Evolutionary conservation across 2,888 invertebrate genomes (phyloP), one percentile per base, ranked within the genome.

Genomic region (Dorcus hopei): DNA sequence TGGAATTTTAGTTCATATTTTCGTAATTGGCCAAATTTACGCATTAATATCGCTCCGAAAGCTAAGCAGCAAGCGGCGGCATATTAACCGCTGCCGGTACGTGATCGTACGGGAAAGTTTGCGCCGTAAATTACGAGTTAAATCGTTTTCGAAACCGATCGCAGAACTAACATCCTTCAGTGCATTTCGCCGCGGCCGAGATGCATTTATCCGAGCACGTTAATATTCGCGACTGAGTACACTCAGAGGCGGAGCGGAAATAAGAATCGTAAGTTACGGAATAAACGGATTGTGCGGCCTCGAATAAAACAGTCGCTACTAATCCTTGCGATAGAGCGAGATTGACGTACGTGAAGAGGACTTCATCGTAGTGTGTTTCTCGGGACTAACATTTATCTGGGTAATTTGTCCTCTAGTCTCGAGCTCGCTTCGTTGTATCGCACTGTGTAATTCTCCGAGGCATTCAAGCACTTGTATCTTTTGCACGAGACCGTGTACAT

Each of bases 371-470:
- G 45, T 45, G 45, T 45, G 45, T 38, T 50, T 14, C 14, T 50
- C 38, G 40, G 40, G 50, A 39, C 38, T 39, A 57, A 39, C 54
- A 59, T 40, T 59, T 54, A 50, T 50, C 40, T 40, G 39, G 50
- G 38, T 39, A 50, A 50, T 50, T 50, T 50, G 50, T 50, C 50
- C 23, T 45, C 23, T 45, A 19, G 45, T 45, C 16, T 11, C 42
- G 42, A 42, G 42, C 42, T 11, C 42, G 42, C 42, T 14, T 42
- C 42, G 42, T 14, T 42, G 42, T 14, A 33, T 33, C 26, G 26
- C 26, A 33, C 26, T 33, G 26, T 33, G 26, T 33, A 33, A 33
- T 33, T 33, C 26, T 33, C 26, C 26, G 26, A 33, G 26, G 26
- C 26, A 33, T 33, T 33, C 26, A 33, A 33, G 26, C 26, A 33